These are phyloP conservation scores for Synanthedon vespiformis DNA, from an alignment of 2,888 invertebrate species.

Conservation along the genomic window DNA sequence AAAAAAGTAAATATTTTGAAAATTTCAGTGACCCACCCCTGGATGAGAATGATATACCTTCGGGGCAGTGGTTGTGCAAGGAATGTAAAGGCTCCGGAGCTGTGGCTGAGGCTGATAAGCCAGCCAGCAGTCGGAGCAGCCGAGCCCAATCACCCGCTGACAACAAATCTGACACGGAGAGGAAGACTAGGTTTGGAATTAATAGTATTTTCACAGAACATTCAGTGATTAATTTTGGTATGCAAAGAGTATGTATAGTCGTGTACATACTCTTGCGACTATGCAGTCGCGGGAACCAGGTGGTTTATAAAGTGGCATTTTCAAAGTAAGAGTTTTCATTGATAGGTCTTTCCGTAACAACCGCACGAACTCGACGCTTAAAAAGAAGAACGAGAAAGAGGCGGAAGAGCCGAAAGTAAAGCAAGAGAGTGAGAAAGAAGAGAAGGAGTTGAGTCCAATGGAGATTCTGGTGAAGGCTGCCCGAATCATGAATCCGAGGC, in stretches of 20 bases:
- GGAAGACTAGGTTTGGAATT: constrained; percentile 38
- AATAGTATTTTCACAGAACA: too few relatives aligned
- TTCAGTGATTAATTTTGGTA: too few relatives aligned
- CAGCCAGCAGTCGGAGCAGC: constrained; percentile 44
- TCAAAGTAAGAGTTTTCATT: too few relatives aligned
- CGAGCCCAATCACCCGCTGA: constrained; percentile 49
- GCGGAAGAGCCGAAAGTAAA: constrained; percentile 18
- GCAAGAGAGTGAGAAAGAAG: constrained; percentile 17
- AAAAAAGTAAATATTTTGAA: not conserved
- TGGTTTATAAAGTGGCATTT: too few relatives aligned
- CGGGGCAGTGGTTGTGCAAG: constrained; percentile 92
- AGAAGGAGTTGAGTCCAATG: constrained; percentile 72
- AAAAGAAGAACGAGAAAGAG: constrained; percentile 27
- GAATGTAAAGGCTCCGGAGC: constrained; percentile 73
- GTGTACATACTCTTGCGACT: too few relatives aligned
- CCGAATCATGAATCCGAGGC: constrained; percentile 86
- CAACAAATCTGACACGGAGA: constrained; percentile 46
- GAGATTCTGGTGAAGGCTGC: constrained; percentile 86
- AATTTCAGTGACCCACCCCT: constrained; percentile 89
- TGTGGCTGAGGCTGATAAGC: constrained; percentile 43
- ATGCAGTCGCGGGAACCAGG: too few relatives aligned
- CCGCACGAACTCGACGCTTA: constrained; percentile 27
- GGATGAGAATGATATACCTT: constrained; percentile 88
- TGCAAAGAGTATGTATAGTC: too few relatives aligned
- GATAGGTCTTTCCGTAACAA: constrained; percentile 36